phyloP scores from a whole-genome alignment of 2,888 invertebrate genomes.

The Galerucella nymphaeae region DNA sequence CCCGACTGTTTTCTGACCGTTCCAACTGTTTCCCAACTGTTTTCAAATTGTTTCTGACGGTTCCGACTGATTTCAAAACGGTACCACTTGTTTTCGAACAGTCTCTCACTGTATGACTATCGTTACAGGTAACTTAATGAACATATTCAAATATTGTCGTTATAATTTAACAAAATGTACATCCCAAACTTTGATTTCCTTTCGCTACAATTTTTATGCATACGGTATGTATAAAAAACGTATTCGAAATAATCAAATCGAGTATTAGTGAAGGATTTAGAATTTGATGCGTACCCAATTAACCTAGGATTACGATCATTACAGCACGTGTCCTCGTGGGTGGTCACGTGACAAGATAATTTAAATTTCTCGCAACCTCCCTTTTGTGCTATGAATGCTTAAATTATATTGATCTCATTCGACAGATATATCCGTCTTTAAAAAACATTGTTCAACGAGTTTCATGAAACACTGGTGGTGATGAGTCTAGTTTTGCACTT shows the following conservation, averaged over 20 bases:
- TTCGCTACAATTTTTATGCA: neutral
- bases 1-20: too few relatives aligned
- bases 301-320: constrained; percentile 60
- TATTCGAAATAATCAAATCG: constrained; percentile 35
- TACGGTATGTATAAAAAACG: neutral
- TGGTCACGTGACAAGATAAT: constrained; percentile 59
- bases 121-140: too few relatives aligned
- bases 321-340: constrained; percentile 59
- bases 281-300: constrained; percentile 55
- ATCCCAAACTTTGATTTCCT: neutral
- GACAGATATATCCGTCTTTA: constrained; percentile 14
- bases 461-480: neutral
- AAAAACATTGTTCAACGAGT: neutral
- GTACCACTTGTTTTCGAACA: too few relatives aligned
- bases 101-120: too few relatives aligned
- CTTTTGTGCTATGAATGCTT: constrained; percentile 47
- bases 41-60: too few relatives aligned
- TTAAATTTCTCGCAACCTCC: constrained; percentile 31
- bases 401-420: constrained; percentile 42
- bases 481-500: too few relatives aligned
- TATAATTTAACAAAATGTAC: too few relatives aligned
- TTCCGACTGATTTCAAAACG: too few relatives aligned
- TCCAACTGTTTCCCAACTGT: too few relatives aligned
- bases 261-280: constrained; percentile 40
- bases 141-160: too few relatives aligned